phyloP scores from a whole-genome alignment of 2,888 invertebrate genomes.

The Andrena praecox region DNA sequence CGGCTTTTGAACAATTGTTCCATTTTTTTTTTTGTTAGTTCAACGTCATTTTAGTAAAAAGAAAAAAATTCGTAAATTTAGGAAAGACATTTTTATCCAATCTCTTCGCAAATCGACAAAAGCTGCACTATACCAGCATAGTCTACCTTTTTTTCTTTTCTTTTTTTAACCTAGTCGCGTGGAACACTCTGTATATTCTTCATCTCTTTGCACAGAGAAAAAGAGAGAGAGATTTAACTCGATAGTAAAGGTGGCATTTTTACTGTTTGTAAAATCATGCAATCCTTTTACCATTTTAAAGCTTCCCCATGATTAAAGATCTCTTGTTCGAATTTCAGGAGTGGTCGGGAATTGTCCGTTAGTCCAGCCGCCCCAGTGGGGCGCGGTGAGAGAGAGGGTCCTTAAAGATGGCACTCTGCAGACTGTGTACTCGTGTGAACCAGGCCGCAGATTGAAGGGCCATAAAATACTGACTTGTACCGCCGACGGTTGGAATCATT shows the following conservation, averaged over 20 bases:
- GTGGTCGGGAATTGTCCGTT: slow-evolving; percentile 75
- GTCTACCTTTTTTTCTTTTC: too few species aligned
- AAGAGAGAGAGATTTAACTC: too few species aligned
- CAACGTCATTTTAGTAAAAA: too few species aligned
- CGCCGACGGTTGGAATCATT: slow-evolving; percentile 77
- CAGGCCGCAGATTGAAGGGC: slow-evolving; percentile 78
- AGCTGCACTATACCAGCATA: too few species aligned
- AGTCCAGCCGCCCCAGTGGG: slow-evolving; percentile 78
- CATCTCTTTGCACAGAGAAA: too few species aligned
- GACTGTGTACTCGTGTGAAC: slow-evolving; percentile 79
- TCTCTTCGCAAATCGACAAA: too few species aligned
- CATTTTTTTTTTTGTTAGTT: too few species aligned
- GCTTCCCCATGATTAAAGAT: slow-evolving; percentile 20
- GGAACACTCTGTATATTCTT: too few species aligned
- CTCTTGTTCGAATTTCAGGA: slow-evolving; percentile 63
- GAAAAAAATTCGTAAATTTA: too few species aligned
- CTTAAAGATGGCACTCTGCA: slow-evolving; percentile 78
- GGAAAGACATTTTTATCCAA: too few species aligned
- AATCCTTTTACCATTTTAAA: neutral
- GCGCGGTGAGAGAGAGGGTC: slow-evolving; percentile 74
- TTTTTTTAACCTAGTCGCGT: too few species aligned
- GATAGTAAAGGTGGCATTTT: neutral
- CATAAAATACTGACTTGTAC: slow-evolving; percentile 80
- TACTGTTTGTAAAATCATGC: neutral
- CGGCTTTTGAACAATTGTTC: too few species aligned